Evolutionary conservation across 2,113 vertebrate species (phyloP).

Genomic region (Narcine bancroftii): DNA sequence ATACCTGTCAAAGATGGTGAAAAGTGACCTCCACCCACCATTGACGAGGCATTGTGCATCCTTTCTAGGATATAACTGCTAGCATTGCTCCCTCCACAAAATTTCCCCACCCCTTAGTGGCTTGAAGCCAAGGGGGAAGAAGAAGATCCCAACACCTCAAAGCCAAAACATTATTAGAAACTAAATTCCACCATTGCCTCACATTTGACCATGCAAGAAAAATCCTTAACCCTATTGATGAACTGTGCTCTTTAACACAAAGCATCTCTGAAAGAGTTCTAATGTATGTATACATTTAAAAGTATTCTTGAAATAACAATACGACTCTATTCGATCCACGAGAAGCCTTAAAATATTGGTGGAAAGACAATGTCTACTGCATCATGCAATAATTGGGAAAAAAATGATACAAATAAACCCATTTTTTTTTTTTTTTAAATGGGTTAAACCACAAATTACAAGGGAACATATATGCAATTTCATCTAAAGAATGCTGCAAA

Average conservation of each 20-base stretch:
- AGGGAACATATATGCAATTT: background rate
- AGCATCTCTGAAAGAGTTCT: background rate
- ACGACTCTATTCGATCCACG: too few relatives aligned
- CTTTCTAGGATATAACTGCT: background rate
- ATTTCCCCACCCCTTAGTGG: background rate
- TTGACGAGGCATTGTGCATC: background rate
- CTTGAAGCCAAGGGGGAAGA: background rate
- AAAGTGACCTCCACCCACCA: background rate
- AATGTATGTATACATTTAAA: background rate
- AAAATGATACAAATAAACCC: background rate
- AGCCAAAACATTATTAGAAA: conserved; percentile 1
- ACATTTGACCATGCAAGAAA: background rate
- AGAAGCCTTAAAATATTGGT: background rate
- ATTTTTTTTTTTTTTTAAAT: too few relatives aligned
- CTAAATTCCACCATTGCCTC: background rate
- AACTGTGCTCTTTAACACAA: background rate
- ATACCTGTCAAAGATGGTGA: background rate
- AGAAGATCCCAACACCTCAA: background rate
- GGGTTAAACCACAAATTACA: conserved; percentile 25
- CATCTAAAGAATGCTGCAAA: conserved; percentile 33
- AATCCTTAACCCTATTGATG: background rate
- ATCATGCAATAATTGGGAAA: too few relatives aligned
- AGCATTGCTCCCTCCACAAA: background rate
- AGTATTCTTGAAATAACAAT: background rate
- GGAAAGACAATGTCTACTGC: background rate